phyloP scores from a whole-genome alignment of 2,888 invertebrate genomes.

The Microctonus hyperodae region DNA sequence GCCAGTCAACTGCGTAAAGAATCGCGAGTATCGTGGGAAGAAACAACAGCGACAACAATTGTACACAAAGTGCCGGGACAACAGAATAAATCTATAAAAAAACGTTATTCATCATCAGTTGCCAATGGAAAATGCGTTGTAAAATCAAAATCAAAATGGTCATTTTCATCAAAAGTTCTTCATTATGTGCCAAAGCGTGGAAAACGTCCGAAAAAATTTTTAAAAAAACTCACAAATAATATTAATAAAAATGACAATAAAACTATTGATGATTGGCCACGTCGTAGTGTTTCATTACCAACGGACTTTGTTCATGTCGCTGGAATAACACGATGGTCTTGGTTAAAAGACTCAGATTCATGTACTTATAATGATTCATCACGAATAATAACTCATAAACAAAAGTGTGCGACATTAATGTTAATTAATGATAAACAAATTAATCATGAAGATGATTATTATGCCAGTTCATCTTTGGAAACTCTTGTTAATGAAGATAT shows the following conservation, averaged over 20 bases:
- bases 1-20: background rate
- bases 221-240: constrained; percentile 20
- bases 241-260: constrained; percentile 23
- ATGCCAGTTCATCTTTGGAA: constrained; percentile 9
- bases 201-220: constrained; percentile 37
- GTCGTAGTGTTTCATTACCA: constrained; percentile 45
- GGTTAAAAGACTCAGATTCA: constrained; percentile 33
- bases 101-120: background rate
- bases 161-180: constrained; percentile 49
- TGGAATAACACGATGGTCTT: constrained; percentile 50
- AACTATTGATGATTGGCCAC: constrained; percentile 37
- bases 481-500: constrained; percentile 8
- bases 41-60: constrained; percentile 2
- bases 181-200: constrained; percentile 48
- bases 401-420: constrained; percentile 46
- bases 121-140: constrained; percentile 18
- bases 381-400: constrained; percentile 49
- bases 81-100: background rate
- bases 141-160: constrained; percentile 39
- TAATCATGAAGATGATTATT: constrained; percentile 11
- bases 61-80: background rate
- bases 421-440: constrained; percentile 20
- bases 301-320: constrained; percentile 58
- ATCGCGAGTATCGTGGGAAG: constrained; percentile 14
- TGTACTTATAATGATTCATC: constrained; percentile 13